Evolutionary conservation across 2,113 vertebrate species (phyloP).

Genomic region (Aplodontia rufa): DNA sequence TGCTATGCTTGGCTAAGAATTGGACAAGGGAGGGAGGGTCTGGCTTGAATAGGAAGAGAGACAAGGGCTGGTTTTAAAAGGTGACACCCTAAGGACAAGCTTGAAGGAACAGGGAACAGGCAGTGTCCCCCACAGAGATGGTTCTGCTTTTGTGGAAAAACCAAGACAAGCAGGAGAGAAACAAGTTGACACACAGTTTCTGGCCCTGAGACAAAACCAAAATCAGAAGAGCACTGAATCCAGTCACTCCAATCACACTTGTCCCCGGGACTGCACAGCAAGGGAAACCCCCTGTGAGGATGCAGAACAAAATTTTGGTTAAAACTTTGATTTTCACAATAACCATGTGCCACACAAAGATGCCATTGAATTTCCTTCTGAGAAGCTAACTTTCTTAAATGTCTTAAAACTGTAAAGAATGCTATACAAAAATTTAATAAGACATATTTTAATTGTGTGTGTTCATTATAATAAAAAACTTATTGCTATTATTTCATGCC

Average conservation of each 20-base stretch:
- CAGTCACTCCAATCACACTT: neutral
- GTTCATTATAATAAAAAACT: neutral
- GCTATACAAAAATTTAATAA: neutral
- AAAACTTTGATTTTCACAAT: slow-evolving; percentile 30
- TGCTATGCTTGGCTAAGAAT: slow-evolving; percentile 82
- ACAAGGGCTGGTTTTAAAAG: slow-evolving; percentile 72
- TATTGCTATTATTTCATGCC: neutral
- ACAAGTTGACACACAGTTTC: neutral
- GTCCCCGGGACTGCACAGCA: neutral
- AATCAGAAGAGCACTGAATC: neutral
- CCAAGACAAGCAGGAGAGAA: slow-evolving; percentile 46
- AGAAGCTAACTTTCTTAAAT: neutral
- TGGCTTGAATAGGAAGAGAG: slow-evolving; percentile 78
- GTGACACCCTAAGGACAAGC: slow-evolving; percentile 74
- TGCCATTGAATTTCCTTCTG: neutral
- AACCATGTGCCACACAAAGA: neutral
- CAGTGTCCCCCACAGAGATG: slow-evolving; percentile 32
- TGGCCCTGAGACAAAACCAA: neutral
- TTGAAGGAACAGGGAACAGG: slow-evolving; percentile 71
- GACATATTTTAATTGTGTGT: neutral
- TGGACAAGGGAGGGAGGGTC: slow-evolving; percentile 81
- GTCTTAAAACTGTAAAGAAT: neutral
- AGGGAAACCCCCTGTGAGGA: neutral
- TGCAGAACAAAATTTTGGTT: slow-evolving; percentile 1
- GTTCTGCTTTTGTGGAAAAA: slow-evolving; percentile 50